Evolutionary conservation across 53 echinoderm and acorn worm species (phyloP), one percentile per base, ranked within the genome.

Genomic region (Hippasteria phrygiana): DNA sequence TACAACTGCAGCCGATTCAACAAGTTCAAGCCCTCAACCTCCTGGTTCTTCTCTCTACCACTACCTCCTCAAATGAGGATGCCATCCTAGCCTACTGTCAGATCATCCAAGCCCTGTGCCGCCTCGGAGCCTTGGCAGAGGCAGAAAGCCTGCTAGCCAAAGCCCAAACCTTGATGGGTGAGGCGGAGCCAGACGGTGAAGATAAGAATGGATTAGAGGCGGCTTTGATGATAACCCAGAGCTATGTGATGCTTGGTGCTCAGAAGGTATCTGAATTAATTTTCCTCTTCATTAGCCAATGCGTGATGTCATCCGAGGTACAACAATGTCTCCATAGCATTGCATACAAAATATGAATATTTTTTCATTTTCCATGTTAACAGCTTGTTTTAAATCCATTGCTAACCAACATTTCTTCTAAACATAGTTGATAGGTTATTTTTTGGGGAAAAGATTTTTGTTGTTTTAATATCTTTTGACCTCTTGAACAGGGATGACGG

Each of bases 1-100:
- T 14, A 14, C n/a, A 59, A 59, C 1, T 67, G 9, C 80, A 93
- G 90, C 87, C 93, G 5, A 43, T 87, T 1, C 88, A 73, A 28
- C 93, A 93, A 48, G 29, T 93, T 13, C 89, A 84, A 71, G 84
- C 89, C 55, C 74, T 93, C 17, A 70, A 38, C 51, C 59, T 93
- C 14, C 77, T 89, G 2, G 62, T 70, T 28, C 62, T 41, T 11
- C 82, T 91, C 43, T 64, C 88, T n/a, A 74, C 65, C 24, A 14
- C 82, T 9, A 88, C 48, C 63, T 80, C 73, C 32, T 79, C 81
- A 43, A 43, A 34, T 33, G 80, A 88, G 36, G 91, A 83, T 16
- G 42, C 81, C 62, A 39, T 82, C 48, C 48, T 74, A 40, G 91
- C 77, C 39, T 81, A 53, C 50, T 93, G 91, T 76, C 88, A 88